Evolutionary conservation across 2,797 vertebrate species (phyloP), one percentile per base, ranked within the genome.

Genomic region (Cirrhinus molitorella): DNA sequence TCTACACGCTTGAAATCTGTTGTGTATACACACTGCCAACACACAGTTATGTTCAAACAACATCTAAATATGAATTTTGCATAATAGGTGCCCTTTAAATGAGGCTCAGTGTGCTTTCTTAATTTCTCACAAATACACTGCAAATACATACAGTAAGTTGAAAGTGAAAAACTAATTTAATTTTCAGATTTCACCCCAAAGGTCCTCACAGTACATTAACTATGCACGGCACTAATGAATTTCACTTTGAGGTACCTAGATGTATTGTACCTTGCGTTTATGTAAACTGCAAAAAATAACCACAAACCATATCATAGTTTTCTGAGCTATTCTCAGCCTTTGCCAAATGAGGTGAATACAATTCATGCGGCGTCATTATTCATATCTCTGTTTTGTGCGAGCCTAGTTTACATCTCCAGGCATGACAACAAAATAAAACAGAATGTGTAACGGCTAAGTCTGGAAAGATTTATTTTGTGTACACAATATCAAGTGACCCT

Each of bases 301-400:
- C 40, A 72, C 40, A 61, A 40, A 81, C 14, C 28, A 49, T n/a
- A 79, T 34, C 14, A 49, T 57, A 53, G 19, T 34, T 61, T 49
- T 61, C 40, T n/a, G 19, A n/a, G 43, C 40, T 47, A 49, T 81
- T 65, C 21, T 81, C 57, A 82, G 73, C 76, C 68, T 66, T 80
- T 21, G 57, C 65, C 43, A 57, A 67, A 78, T 34, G 40, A 81
- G 81, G 70, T 85, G 77, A 87, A 77, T 72, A 65, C 16, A 70
- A 78, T 45, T 78, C 77, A 83, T 51, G 47, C 49, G 12, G 23
- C 23, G 49, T 70, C 77, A 73, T 85, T 85, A 84, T 85, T 88
- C 81, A 86, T 78, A 71, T 51, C 43, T 84, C 68, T 79, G 53
- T 65, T 84, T 28, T 75, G 63, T 59, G 28, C 14, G 12, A 73